phyloP scores from a whole-genome alignment of 2,888 invertebrate genomes.

The Amaurobius ferox region DNA sequence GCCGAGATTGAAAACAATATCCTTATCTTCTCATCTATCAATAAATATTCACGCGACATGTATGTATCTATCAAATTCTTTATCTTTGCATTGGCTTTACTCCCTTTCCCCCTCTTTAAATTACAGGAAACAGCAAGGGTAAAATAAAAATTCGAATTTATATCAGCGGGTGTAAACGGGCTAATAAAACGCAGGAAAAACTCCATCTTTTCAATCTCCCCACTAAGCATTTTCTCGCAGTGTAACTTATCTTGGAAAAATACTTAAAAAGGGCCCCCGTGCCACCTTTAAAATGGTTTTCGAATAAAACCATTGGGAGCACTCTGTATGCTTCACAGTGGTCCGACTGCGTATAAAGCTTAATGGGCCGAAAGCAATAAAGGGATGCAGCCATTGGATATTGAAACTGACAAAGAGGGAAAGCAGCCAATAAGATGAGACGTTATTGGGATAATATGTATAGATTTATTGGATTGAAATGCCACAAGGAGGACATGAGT shows the following conservation, averaged over 20 bases:
- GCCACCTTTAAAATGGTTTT: conserved; percentile 41
- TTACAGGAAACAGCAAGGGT: conserved; percentile 24
- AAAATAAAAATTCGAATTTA: conserved; percentile 61
- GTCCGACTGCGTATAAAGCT: conserved; percentile 39
- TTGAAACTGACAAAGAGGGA: conserved; percentile 3
- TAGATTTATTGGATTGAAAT: conserved; percentile 45
- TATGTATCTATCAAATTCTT: background rate
- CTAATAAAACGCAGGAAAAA: conserved; percentile 10
- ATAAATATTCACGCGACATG: no score
- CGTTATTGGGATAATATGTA: conserved; percentile 60
- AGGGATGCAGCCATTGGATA: conserved; percentile 32
- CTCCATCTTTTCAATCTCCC: conserved; percentile 19
- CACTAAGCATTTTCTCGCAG: conserved; percentile 40
- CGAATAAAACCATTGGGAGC: conserved; percentile 53
- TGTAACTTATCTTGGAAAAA: conserved; percentile 34
- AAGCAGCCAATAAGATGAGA: conserved; percentile 38
- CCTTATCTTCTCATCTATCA: no score
- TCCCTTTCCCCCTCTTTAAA: conserved; percentile 19
- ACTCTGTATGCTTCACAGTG: conserved; percentile 40
- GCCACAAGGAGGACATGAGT: background rate
- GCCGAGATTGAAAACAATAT: no score
- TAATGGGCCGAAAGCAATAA: conserved; percentile 61
- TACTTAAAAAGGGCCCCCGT: conserved; percentile 21
- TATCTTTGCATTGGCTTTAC: conserved; percentile 18
- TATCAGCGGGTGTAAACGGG: conserved; percentile 58